phyloP scores from a whole-genome alignment of 35 echinoderm and acorn worm species.

The Antedon bifida region DNA sequence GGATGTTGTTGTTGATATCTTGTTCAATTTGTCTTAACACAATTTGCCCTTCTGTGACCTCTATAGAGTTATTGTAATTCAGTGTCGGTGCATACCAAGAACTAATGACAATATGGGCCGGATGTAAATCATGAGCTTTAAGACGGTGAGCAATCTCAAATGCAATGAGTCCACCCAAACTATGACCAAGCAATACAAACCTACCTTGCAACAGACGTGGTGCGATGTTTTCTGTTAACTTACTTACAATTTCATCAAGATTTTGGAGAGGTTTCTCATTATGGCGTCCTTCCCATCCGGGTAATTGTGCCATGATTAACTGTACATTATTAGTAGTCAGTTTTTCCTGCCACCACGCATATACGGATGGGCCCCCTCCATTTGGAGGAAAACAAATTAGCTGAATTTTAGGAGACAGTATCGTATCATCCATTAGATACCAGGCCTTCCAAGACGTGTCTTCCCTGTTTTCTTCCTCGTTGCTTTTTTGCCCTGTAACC shows the following conservation, averaged over 20 bases:
- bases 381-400: constrained; percentile 7
- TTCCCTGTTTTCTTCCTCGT: background rate
- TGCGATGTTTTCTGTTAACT: background rate
- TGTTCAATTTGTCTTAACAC: background rate
- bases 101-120: background rate
- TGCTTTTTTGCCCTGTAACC: constrained; percentile 27
- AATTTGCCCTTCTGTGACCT: background rate
- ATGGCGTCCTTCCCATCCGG: constrained; percentile 10
- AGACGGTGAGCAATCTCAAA: constrained; percentile 7
- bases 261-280: background rate
- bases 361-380: background rate
- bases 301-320: constrained; percentile 3
- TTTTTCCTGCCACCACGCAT: background rate
- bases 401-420: background rate
- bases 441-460: background rate
- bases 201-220: background rate
- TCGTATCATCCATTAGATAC: background rate
- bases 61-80: background rate
- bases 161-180: constrained; percentile 7
- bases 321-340: background rate
- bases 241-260: background rate
- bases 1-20: background rate
- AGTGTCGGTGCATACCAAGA: constrained; percentile 4
- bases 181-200: constrained; percentile 11
- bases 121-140: background rate